phyloP scores from a whole-genome alignment of 2,113 vertebrate species.

The Rallus limicola region DNA sequence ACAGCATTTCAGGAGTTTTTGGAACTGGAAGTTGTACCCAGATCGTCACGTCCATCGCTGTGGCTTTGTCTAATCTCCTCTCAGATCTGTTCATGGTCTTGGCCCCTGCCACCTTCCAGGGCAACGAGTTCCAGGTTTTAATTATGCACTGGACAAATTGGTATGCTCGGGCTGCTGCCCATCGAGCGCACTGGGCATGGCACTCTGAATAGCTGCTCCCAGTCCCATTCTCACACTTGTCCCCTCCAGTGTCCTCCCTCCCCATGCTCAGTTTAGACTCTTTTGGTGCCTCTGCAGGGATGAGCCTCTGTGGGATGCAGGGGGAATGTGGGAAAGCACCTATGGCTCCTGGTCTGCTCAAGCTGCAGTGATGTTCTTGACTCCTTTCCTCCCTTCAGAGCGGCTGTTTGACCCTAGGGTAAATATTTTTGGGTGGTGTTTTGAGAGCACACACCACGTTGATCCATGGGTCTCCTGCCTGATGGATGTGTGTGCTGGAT shows the following conservation, averaged over 20 bases:
- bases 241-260: not conserved
- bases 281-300: not conserved
- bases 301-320: fast-evolving
- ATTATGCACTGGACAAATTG: not conserved
- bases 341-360: not conserved
- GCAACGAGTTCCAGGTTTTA: not conserved
- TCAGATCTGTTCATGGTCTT: not conserved
- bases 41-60: not conserved
- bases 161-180: not conserved
- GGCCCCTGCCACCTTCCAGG: not conserved
- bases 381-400: not conserved
- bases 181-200: fast-evolving
- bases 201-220: not conserved
- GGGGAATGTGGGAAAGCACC: not conserved
- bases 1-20: not conserved
- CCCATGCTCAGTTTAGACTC: not conserved
- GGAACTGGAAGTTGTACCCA: not conserved
- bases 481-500: not conserved
- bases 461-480: not conserved
- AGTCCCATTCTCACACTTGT: not conserved
- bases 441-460: not conserved
- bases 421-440: not conserved
- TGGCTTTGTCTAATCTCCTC: not conserved
- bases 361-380: not conserved
- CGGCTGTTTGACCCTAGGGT: not conserved